phyloP scores from a whole-genome alignment of 2,888 invertebrate species.

The Stenurella melanura region DNA sequence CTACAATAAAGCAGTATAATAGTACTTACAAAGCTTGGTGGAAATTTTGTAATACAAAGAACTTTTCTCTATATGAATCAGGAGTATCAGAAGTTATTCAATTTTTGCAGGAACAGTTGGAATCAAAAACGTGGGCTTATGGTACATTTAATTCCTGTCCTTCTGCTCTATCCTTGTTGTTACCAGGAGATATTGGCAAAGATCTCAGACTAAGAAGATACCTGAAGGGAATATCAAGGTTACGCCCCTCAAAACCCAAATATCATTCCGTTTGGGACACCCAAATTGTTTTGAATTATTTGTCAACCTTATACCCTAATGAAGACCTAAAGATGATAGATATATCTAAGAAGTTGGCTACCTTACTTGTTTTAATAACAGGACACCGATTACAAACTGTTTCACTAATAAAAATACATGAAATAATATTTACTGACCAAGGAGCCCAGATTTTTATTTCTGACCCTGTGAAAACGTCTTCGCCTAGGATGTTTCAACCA shows the following conservation, averaged over 20 bases:
- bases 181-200: too few species aligned
- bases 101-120: not conserved
- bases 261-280: not conserved
- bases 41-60: not conserved
- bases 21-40: not conserved
- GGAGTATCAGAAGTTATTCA: not conserved
- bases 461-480: not conserved
- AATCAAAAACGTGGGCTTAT: not conserved
- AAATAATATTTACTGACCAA: not conserved
- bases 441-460: not conserved
- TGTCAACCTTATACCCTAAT: not conserved
- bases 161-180: not conserved
- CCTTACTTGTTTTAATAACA: not conserved
- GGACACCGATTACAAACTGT: not conserved
- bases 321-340: not conserved
- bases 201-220: too few species aligned
- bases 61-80: not conserved
- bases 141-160: not conserved
- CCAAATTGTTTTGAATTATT: not conserved
- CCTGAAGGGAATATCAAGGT: not conserved
- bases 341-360: not conserved
- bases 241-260: not conserved
- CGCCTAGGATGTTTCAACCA: not conserved
- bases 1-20: not conserved
- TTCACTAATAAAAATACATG: not conserved